Evolutionary conservation across 2,113 vertebrate genomes (phyloP).

Genomic region (Beaufortia kweichowensis): DNA sequence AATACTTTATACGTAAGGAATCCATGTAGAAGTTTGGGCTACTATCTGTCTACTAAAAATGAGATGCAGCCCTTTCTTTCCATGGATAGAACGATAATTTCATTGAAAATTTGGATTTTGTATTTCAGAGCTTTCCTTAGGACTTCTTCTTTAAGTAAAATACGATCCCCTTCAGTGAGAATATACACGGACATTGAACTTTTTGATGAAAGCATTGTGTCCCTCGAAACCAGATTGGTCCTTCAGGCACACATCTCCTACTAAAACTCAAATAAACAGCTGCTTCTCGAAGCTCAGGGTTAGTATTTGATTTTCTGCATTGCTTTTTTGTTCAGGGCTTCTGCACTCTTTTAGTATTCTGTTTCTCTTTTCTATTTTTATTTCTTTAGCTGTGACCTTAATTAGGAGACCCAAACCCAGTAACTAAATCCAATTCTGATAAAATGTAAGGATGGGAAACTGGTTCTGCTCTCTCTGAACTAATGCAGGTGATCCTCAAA

Average conservation of each 20-base stretch:
- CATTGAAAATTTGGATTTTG: no score
- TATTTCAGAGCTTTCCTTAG: no score
- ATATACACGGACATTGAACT: constrained; percentile 2
- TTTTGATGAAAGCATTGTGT: constrained; percentile 18
- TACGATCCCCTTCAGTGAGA: constrained; percentile 3
- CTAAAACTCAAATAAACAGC: constrained; percentile 70
- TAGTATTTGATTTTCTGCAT: constrained; percentile 72
- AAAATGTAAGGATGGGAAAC: constrained; percentile 49
- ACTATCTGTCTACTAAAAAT: no score
- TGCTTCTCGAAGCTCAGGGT: constrained; percentile 70
- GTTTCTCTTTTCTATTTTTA: constrained; percentile 71
- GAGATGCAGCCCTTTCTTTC: no score
- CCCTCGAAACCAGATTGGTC: constrained; percentile 55
- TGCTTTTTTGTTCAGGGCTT: constrained; percentile 64
- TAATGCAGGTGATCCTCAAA: constrained; percentile 16
- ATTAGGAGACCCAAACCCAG: constrained; percentile 70
- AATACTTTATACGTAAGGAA: no score
- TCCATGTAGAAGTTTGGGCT: no score
- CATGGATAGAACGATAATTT: no score
- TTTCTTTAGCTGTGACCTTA: constrained; percentile 74
- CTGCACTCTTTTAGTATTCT: constrained; percentile 56
- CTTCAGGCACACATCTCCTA: constrained; percentile 68
- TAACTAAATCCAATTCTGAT: constrained; percentile 60
- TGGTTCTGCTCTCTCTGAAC: constrained; percentile 42
- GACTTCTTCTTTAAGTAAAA: no score